Evolutionary conservation across 2,888 invertebrate genomes (phyloP).

Genomic region (Syrista parreyssii): DNA sequence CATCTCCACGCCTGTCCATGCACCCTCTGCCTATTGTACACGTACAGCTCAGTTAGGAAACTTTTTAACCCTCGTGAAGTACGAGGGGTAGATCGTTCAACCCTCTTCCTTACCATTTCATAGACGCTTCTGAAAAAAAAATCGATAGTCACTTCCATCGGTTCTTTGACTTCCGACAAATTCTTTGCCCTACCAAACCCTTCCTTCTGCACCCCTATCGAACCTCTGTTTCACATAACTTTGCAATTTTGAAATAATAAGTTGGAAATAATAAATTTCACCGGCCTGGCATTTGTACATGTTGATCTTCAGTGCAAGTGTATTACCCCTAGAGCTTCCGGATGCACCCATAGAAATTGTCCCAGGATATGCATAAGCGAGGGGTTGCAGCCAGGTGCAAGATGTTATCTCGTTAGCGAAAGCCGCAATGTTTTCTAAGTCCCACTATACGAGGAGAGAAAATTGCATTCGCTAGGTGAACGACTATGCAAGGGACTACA

Average conservation of each 20-base stretch:
- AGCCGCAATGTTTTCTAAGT: neutral
- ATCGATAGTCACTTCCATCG: neutral
- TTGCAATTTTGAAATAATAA: neutral
- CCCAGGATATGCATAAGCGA: neutral
- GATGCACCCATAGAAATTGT: neutral
- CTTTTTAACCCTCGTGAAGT: neutral
- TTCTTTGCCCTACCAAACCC: no score
- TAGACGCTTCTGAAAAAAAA: neutral
- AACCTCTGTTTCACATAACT: neutral
- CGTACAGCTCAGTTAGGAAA: neutral
- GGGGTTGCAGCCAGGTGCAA: neutral
- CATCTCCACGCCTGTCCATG: neutral
- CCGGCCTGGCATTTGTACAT: neutral
- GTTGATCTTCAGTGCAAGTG: neutral
- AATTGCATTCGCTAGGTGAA: neutral
- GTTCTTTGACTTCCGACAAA: no score
- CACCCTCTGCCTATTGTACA: neutral
- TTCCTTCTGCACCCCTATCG: no score
- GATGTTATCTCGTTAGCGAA: neutral
- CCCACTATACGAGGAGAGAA: neutral
- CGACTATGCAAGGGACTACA: neutral
- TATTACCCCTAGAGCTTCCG: neutral
- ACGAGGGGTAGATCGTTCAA: neutral
- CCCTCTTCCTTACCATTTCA: neutral
- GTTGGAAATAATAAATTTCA: neutral